These are phyloP conservation scores for Drosophila glabriapex DNA, from an alignment of 2,888 invertebrate species.

Conservation along the genomic window DNA sequence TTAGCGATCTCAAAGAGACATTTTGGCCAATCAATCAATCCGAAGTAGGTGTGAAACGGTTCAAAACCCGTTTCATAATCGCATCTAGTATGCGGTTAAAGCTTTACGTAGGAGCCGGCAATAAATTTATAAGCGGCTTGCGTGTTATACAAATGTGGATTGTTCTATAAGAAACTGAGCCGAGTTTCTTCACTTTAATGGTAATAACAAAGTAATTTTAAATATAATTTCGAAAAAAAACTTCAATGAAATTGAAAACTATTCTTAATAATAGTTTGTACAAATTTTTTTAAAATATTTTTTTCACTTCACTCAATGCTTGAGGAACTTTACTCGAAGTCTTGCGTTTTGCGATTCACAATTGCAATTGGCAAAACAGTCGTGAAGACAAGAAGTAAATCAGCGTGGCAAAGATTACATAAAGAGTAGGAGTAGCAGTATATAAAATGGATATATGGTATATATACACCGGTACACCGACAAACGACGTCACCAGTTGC, in stretches of 20 bases:
- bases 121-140: conserved; percentile 3
- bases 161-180: background rate
- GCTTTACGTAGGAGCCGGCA: conserved; percentile 23
- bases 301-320: background rate
- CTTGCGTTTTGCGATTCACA: conserved; percentile 13
- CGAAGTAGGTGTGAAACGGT: conserved; percentile 45
- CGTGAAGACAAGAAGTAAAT: conserved; percentile 26
- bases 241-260: background rate
- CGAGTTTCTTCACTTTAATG: background rate
- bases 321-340: background rate
- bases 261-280: background rate
- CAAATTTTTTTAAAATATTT: background rate
- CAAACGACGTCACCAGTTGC: conserved; percentile 36
- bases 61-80: conserved; percentile 21
- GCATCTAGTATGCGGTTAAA: conserved; percentile 6
- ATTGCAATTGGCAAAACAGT: conserved; percentile 10
- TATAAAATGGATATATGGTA: conserved; percentile 4
- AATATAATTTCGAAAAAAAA: background rate
- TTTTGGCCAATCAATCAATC: conserved; percentile 46
- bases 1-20: conserved; percentile 5
- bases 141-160: background rate
- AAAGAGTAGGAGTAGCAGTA: conserved; percentile 25
- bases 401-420: conserved; percentile 42
- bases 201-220: background rate
- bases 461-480: background rate